Evolutionary conservation across 2,888 invertebrate genomes (phyloP).

Genomic region (Endotricha flammealis): DNA sequence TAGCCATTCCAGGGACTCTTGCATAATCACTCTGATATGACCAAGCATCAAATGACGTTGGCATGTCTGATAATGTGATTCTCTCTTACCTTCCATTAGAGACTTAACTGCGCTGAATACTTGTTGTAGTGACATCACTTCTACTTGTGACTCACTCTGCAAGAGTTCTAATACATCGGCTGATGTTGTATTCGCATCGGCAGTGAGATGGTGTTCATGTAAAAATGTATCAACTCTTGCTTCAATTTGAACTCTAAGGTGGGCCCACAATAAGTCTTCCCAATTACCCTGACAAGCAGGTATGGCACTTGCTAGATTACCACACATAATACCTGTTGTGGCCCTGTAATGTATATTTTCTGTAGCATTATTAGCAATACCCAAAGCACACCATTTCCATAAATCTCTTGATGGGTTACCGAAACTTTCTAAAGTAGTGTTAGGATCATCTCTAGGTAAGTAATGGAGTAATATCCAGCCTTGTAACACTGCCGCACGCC

Average conservation of each 20-base stretch:
- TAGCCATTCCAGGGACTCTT: conserved; percentile 83
- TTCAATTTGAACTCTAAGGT: conserved; percentile 89
- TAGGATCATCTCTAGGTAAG: conserved; percentile 81
- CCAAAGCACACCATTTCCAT: conserved; percentile 87
- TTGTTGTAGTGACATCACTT: conserved; percentile 61
- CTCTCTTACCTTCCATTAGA: conserved; percentile 75
- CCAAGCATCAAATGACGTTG: conserved; percentile 92
- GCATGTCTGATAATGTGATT: conserved; percentile 84
- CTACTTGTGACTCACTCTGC: conserved; percentile 52
- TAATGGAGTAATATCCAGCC: conserved; percentile 95
- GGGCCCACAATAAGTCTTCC: conserved; percentile 95
- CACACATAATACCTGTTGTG: conserved; percentile 88
- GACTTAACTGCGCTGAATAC: conserved; percentile 65
- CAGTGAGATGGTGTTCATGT: conserved; percentile 66
- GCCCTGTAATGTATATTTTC: conserved; percentile 80
- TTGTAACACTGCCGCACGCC: conserved; percentile 93
- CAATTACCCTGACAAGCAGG: conserved; percentile 86
- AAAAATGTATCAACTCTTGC: conserved; percentile 85
- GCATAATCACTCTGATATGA: conserved; percentile 85
- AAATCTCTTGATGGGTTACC: conserved; percentile 90
- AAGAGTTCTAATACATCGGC: conserved; percentile 59
- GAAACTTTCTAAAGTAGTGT: conserved; percentile 78
- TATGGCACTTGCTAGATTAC: conserved; percentile 87
- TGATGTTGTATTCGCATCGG: conserved; percentile 61
- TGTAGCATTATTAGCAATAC: conserved; percentile 75